phyloP scores from a whole-genome alignment of 2,888 invertebrate genomes.

The Meiosimyza decipiens region DNA sequence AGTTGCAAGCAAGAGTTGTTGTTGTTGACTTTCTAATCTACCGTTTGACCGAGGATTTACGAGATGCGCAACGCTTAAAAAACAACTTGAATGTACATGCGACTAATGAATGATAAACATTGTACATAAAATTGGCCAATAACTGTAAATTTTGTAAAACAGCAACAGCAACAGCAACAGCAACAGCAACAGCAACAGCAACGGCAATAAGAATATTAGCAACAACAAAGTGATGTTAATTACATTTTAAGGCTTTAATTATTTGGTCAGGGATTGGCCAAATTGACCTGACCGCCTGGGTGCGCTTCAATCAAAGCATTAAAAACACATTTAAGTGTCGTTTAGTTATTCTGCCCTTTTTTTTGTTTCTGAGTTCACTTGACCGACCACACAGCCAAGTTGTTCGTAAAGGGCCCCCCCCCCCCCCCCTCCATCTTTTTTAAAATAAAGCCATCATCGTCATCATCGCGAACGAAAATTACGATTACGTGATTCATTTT shows the following conservation, averaged over 20 bases:
- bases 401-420: too few relatives aligned
- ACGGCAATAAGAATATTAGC: too few relatives aligned
- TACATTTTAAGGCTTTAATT: constrained; percentile 4
- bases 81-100: not conserved
- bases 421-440: too few relatives aligned
- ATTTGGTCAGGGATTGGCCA: not conserved
- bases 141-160: constrained; percentile 11
- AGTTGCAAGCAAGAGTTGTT: too few relatives aligned
- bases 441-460: constrained; percentile 7
- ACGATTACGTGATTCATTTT: not conserved
- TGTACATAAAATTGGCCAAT: constrained; percentile 9
- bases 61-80: constrained; percentile 9
- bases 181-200: too few relatives aligned
- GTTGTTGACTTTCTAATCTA: constrained; percentile 35
- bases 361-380: not conserved
- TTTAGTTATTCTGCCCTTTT: not conserved
- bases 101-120: constrained; percentile 6
- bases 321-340: not conserved
- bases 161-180: too few relatives aligned
- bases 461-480: constrained; percentile 1
- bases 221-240: constrained; percentile 12
- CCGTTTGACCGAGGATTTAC: constrained; percentile 20
- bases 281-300: too few relatives aligned
- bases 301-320: not conserved
- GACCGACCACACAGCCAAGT: not conserved